Evolutionary conservation across 2,113 vertebrate genomes (phyloP), one percentile per base, ranked within the genome.

Genomic region (Hirundichthys speculiger): DNA sequence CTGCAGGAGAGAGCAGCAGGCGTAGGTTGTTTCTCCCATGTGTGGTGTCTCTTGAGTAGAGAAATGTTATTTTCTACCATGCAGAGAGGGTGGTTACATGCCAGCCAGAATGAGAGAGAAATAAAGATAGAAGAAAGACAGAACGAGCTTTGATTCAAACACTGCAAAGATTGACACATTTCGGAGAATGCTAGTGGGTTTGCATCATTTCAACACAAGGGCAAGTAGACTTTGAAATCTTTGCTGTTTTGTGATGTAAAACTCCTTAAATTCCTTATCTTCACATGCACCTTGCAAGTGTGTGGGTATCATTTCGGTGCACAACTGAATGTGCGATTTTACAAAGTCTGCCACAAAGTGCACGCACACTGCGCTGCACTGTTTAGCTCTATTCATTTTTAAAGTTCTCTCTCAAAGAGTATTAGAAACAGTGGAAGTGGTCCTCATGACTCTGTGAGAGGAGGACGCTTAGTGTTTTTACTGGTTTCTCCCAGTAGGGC

Each of bases 1-100:
- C 49, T 84, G 80, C 68, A 80, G 82, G 79, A 89, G 69, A 80
- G 73, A 84, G 86, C 79, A 83, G 83, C 85, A 82, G 74, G 86
- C 86, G 88, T 89, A 75, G 86, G 89, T 80, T 85, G 83, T 58
- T 83, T 62, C 72, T 88, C 81, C 84, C 85, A 85, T 86, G 86
- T 87, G 86, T 81, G 82, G 78, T 86, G 76, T 85, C 85, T 79
- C 69, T 88, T 54, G 73, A 83, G 62, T 62, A 77, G 60, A 79
- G 84, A 78, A 75, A 65, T 72, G 86, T 86, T 90, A 87, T 90
- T 86, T 88, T 89, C 72, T 88, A 41, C 81, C 81, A 73, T 73
- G 71, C 64, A 76, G 68, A 81, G 80, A 82, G 58, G 67, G 81
- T 88, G 88, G 86, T 85, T 74, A 46, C 48, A 57, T 78, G 86